Evolutionary conservation across 2,888 invertebrate species (phyloP).

Genomic region (Eupithecia abbreviata): DNA sequence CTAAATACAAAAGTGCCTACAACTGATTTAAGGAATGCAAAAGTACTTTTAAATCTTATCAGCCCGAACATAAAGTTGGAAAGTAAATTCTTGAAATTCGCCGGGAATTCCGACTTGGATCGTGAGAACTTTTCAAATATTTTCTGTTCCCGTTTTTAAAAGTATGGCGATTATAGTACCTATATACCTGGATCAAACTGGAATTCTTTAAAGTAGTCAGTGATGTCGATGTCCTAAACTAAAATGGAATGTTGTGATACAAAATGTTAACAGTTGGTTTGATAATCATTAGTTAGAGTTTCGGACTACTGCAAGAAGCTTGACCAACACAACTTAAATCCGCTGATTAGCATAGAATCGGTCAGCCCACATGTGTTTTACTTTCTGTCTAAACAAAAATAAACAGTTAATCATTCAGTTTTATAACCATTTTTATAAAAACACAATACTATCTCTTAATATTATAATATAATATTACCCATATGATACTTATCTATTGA

Average conservation of each 20-base stretch:
- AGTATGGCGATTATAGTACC: slow-evolving; percentile 7
- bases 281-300: no score
- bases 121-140: slow-evolving; percentile 35
- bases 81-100: slow-evolving; percentile 35
- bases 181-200: background rate
- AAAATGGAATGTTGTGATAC: background rate
- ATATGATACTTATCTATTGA: no score
- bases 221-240: background rate
- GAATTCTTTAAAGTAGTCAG: background rate
- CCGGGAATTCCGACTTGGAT: slow-evolving; percentile 32
- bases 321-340: background rate
- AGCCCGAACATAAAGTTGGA: slow-evolving; percentile 31
- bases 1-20: slow-evolving; percentile 17
- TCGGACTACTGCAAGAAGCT: background rate
- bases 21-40: slow-evolving; percentile 30
- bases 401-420: no score
- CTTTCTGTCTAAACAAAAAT: background rate
- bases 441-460: no score
- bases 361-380: background rate
- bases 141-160: slow-evolving; percentile 26
- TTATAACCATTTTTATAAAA: no score
- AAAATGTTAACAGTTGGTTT: background rate
- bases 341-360: background rate
- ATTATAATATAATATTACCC: no score
- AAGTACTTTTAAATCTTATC: slow-evolving; percentile 38